Evolutionary conservation across 2,113 vertebrate genomes (phyloP).

Genomic region (Lonchura striata): DNA sequence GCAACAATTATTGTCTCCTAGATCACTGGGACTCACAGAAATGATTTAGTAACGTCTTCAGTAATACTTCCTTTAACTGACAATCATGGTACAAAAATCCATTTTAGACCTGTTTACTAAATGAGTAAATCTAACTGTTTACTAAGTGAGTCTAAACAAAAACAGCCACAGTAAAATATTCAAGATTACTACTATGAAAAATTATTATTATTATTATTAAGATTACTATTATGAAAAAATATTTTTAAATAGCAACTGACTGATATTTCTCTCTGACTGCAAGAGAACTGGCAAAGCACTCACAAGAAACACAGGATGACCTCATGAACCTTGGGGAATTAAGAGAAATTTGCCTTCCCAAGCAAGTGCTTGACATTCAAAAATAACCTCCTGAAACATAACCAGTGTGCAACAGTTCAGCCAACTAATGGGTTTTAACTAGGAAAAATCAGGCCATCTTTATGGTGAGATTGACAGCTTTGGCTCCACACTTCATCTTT

Average conservation of each 20-base stretch:
- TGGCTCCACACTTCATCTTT: neutral
- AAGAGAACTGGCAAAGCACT: neutral
- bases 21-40: accelerated
- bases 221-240: neutral
- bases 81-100: neutral
- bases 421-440: neutral
- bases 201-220: neutral
- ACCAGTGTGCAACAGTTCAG: neutral
- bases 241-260: neutral
- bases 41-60: accelerated
- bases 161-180: neutral
- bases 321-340: neutral
- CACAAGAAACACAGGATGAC: neutral
- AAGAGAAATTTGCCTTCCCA: neutral
- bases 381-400: neutral
- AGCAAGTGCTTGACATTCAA: neutral
- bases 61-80: neutral
- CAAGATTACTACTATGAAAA: neutral
- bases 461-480: neutral
- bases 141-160: neutral
- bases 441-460: neutral
- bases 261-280: neutral
- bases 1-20: neutral
- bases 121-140: neutral
- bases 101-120: neutral